These are phyloP conservation scores for Styela plicata DNA, from an alignment of 23 tunicate genomes.

Conservation along the genomic window DNA sequence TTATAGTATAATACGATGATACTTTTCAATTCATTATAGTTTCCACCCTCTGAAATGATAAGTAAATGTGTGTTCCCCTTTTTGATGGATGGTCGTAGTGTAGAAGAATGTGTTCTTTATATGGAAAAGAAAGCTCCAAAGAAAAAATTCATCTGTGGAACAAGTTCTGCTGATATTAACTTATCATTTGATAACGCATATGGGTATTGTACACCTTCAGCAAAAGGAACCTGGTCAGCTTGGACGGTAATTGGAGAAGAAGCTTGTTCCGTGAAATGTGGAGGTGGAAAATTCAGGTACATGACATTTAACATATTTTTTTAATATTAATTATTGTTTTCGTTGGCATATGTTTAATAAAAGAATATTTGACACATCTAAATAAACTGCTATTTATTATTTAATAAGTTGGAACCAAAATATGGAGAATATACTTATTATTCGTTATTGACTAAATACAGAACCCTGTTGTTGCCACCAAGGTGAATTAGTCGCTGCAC, in stretches of 20 bases:
- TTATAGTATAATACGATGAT: too few relatives aligned
- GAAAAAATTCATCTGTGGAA: background rate
- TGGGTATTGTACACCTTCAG: constrained; percentile 27
- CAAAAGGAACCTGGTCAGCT: constrained; percentile 37
- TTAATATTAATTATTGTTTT: background rate
- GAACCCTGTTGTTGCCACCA: too few relatives aligned
- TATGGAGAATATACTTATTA: too few relatives aligned
- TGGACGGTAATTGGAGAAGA: constrained; percentile 27
- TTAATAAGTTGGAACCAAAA: too few relatives aligned
- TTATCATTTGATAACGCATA: background rate
- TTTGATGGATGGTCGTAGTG: background rate
- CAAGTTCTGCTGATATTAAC: background rate
- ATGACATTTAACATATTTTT: background rate
- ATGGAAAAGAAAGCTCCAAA: background rate
- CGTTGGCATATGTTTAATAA: background rate
- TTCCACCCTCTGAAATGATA: background rate
- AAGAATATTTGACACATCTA: too few relatives aligned
- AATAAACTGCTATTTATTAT: too few relatives aligned
- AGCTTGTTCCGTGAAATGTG: constrained; percentile 16
- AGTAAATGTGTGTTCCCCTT: background rate
- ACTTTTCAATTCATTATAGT: too few relatives aligned
- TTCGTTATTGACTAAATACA: too few relatives aligned
- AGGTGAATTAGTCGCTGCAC: too few relatives aligned
- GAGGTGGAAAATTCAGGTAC: constrained; percentile 21
- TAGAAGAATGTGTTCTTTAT: constrained; percentile 8